Evolutionary conservation across 1,140 invertebrate genomes (phyloP).

Genomic region (Danaus plexippus): DNA sequence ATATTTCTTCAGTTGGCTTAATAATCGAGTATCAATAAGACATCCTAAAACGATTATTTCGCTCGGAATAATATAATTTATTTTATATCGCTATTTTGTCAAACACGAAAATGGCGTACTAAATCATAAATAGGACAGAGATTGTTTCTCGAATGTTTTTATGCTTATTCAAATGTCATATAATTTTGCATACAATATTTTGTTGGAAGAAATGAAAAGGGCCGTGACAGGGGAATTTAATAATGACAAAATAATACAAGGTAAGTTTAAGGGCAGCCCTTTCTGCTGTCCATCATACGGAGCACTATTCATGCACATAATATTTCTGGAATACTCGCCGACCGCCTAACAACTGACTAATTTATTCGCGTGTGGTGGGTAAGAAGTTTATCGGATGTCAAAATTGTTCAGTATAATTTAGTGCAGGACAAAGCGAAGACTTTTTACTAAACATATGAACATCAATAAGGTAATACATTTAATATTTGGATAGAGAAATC

Average conservation of each 20-base stretch:
- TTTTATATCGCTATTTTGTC: too few relatives aligned
- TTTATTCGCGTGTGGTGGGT: slow-evolving; percentile 54
- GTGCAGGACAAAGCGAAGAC: too few relatives aligned
- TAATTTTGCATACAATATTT: slow-evolving; percentile 72
- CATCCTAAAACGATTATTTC: too few relatives aligned
- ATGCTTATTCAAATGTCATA: slow-evolving; percentile 70
- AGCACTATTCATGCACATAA: slow-evolving; percentile 65
- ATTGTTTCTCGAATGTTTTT: slow-evolving; percentile 37
- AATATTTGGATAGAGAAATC: too few relatives aligned
- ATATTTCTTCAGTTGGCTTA: slow-evolving; percentile 34
- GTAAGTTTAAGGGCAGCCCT: slow-evolving; percentile 64
- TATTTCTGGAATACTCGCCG: slow-evolving; percentile 66
- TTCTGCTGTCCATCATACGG: slow-evolving; percentile 70
- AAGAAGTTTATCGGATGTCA: slow-evolving; percentile 22
- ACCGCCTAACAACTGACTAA: slow-evolving; percentile 65
- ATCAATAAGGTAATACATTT: too few relatives aligned
- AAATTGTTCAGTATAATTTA: slow-evolving; percentile 1
- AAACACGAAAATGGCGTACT: neutral
- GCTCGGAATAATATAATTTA: too few relatives aligned
- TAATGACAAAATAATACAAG: slow-evolving; percentile 72
- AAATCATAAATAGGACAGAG: slow-evolving; percentile 17
- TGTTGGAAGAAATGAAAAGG: slow-evolving; percentile 60
- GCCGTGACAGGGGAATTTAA: slow-evolving; percentile 67
- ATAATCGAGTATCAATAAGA: slow-evolving; percentile 5
- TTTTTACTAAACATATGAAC: too few relatives aligned